Percentiles rank a stretch among this genome's conserved stretches.
These are phyloP conservation scores for Tetropium fuscum DNA, from an alignment of 2,888 invertebrate genomes.

Conservation along the genomic window DNA sequence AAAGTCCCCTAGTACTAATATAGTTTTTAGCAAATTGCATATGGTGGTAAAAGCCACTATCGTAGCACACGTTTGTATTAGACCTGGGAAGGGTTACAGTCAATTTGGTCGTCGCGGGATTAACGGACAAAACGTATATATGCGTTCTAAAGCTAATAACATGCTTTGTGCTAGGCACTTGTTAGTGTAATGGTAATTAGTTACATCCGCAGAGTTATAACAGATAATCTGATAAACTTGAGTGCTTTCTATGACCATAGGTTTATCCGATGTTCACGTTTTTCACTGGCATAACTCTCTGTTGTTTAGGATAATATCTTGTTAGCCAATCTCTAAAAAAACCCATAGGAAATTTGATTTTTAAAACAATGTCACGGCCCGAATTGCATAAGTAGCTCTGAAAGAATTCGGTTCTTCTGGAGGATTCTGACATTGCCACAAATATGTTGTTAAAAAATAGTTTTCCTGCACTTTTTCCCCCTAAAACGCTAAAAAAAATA, in stretches of 20 bases:
- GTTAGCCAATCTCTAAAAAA: no score
- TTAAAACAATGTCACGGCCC: no score
- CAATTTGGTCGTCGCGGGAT: slow-evolving; percentile 24
- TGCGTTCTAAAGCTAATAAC: slow-evolving; percentile 54
- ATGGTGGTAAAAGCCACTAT: background rate
- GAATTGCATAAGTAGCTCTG: no score
- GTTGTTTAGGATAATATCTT: no score
- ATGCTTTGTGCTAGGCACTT: slow-evolving; percentile 51
- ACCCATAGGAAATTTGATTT: no score
- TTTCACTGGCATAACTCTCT: background rate
- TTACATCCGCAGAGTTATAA: slow-evolving; percentile 47
- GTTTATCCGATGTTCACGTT: slow-evolving; percentile 17
- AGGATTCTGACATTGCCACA: no score
- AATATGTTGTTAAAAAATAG: no score
- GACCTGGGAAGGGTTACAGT: slow-evolving; percentile 2
- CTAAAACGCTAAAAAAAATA: no score
- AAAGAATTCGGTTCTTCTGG: no score
- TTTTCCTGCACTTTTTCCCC: no score
- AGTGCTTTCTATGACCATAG: slow-evolving; percentile 2
- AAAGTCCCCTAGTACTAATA: no score
- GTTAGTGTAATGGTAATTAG: slow-evolving; percentile 51
- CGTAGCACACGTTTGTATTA: background rate
- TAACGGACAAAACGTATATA: slow-evolving; percentile 47
- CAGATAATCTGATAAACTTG: slow-evolving; percentile 44
- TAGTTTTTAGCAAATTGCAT: no score